Conservation (phyloP, 2,797 vertebrate genomes). For the Rhabdophis nuchalis region DNA sequence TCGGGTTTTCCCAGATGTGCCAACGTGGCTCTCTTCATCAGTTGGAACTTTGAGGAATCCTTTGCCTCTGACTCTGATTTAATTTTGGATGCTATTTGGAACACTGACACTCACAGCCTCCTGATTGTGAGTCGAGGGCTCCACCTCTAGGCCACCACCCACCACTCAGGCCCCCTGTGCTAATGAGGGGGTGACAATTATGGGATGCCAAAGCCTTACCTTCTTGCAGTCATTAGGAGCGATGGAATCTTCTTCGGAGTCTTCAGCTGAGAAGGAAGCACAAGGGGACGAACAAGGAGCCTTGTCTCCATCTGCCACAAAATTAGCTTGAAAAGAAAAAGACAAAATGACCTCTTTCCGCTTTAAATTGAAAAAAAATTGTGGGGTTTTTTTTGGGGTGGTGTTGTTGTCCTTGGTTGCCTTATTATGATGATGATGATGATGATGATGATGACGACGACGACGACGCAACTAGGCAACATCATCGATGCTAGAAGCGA, state of each 20-base stretch:
- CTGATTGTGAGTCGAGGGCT: too few relatives aligned
- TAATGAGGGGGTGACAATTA: background rate
- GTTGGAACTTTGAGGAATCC: too few relatives aligned
- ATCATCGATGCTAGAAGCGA: too few relatives aligned
- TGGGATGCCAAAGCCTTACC: conserved; percentile 61
- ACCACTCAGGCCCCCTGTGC: background rate
- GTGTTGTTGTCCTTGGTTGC: background rate
- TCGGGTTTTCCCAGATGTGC: too few relatives aligned
- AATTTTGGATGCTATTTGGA: too few relatives aligned
- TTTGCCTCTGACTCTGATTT: too few relatives aligned
- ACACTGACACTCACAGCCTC: too few relatives aligned
- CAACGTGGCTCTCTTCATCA: too few relatives aligned
- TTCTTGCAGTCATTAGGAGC: conserved; percentile 88
- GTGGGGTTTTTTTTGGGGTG: background rate
- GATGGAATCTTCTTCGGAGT: conserved; percentile 79
- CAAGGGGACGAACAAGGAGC: conserved; percentile 71
- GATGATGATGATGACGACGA: too few relatives aligned
- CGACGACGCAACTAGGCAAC: background rate
- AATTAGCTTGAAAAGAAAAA: conserved; percentile 59
- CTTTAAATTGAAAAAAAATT: background rate
- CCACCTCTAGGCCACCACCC: too few relatives aligned
- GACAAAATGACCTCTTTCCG: background rate
- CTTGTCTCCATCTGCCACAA: conserved; percentile 74
- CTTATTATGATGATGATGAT: too few relatives aligned
- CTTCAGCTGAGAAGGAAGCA: conserved; percentile 79